Evolutionary conservation across 2,113 vertebrate species (phyloP), one percentile per base, ranked within the genome.

Genomic region (Hyaena hyaena): DNA sequence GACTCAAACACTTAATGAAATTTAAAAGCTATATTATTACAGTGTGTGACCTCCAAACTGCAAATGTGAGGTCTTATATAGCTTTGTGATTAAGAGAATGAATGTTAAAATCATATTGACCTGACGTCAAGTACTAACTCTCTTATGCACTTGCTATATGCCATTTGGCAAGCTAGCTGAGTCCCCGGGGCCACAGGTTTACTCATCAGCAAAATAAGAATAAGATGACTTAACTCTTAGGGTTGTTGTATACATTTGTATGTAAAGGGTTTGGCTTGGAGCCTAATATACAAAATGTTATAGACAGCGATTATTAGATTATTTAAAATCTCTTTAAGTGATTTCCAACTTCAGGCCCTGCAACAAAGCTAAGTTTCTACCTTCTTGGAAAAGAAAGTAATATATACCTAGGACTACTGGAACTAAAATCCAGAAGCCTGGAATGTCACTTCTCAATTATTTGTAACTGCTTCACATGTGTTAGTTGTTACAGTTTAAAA

Each of bases 1-100:
- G 79, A 96, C 86, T 86, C 66, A 95, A 97, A 95, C n/a, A 43
- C 8, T 24, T 86, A 73, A 71, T 87, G 50, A 73, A 84, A 93
- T 94, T 91, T 83, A 66, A 90, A 96, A 77, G 68, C 45, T 85
- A 24, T 68, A 65, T 86, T 61, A 35, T 90, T 88, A 58, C 3
- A 48, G 2, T 66, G 39, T 83, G 63, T 58, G 74, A 84, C 55
- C 35, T 83, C 84, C 82, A 19, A 48, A 33, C 48, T 93, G 35
- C 14, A 77, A 92, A 58, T 50, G 82, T 43, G 33, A 92, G 31
- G 76, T 58, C 61, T 31, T 73, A 81, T 23, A 35, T 26, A 55
- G 16, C 63, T 85, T 81, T 35, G 0, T 33, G 53, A 96, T 69
- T 88, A 96, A 43, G 71, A 85, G 79, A 16, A 43, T 74, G 28